Percentiles rank a stretch among this genome's conserved stretches.
Conservation (phyloP, 2,888 invertebrate genomes). For the Microplitis deprimator region DNA sequence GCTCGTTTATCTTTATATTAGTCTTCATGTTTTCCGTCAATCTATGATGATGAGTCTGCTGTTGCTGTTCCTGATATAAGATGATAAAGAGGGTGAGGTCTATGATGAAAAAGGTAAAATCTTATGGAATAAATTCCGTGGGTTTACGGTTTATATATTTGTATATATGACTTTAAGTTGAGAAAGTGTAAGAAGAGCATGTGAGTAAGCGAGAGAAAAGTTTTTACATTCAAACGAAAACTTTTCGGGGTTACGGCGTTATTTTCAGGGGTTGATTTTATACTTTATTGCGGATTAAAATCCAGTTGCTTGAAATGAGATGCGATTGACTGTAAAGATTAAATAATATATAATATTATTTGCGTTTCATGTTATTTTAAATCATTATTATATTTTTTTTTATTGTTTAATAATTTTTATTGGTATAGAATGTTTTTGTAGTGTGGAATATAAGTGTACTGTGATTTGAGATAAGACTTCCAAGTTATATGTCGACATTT, state of each 20-base stretch:
- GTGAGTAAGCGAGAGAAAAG: neutral
- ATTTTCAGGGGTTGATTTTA: neutral
- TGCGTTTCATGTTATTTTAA: neutral
- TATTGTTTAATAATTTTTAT: neutral
- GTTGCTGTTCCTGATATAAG: neutral
- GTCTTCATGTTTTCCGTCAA: conserved; percentile 15
- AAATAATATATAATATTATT: neutral
- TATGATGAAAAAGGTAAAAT: neutral
- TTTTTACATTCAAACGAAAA: neutral
- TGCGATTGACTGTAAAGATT: neutral
- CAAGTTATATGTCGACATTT: too few species aligned
- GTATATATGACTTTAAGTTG: neutral
- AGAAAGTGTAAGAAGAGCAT: neutral
- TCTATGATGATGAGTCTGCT: conserved; percentile 47
- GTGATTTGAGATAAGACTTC: too few species aligned
- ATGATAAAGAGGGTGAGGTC: neutral
- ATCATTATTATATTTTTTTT: neutral
- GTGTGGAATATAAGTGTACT: too few species aligned
- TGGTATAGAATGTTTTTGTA: too few species aligned
- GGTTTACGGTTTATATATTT: neutral
- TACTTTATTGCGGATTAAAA: neutral
- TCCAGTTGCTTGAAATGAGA: neutral
- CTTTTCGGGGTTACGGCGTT: neutral
- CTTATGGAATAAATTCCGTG: neutral
- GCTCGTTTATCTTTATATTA: conserved; percentile 26